Percentiles rank a stretch among this genome's conserved stretches.
These are phyloP conservation scores for Bellardia bayeri DNA, from an alignment of 2,888 invertebrate species.

Conservation along the genomic window DNA sequence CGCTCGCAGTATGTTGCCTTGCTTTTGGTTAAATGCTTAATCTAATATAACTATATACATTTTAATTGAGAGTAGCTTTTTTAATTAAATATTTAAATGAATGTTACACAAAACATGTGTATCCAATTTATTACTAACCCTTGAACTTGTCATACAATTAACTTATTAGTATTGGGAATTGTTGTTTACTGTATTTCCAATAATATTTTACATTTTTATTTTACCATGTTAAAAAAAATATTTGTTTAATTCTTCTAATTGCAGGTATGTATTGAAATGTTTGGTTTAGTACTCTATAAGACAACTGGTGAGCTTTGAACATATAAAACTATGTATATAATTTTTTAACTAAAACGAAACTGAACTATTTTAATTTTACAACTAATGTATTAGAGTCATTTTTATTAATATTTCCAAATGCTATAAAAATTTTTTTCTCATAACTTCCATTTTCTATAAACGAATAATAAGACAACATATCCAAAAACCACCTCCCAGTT, in stretches of 20 bases:
- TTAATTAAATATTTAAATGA: conserved; percentile 28
- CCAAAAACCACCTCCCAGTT: neutral
- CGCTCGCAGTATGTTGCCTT: neutral
- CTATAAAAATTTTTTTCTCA: neutral
- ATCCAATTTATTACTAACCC: conserved; percentile 17
- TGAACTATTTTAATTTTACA: no score
- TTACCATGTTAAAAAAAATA: neutral
- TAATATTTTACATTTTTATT: neutral
- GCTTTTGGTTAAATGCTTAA: neutral
- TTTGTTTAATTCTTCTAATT: neutral
- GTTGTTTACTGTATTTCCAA: neutral
- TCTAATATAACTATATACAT: neutral
- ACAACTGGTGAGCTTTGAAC: no score
- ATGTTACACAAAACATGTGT: conserved; percentile 2
- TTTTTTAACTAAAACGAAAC: no score
- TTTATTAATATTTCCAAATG: no score
- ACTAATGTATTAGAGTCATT: no score
- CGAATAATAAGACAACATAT: neutral
- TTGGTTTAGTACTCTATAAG: no score
- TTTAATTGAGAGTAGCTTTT: neutral
- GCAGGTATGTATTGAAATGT: neutral
- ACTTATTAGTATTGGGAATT: conserved; percentile 21
- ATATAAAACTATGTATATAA: no score
- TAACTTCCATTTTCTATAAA: neutral
- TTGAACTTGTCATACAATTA: conserved; percentile 31